Evolutionary conservation across 2,797 vertebrate species (phyloP).

Genomic region (Myripristis jacobus): DNA sequence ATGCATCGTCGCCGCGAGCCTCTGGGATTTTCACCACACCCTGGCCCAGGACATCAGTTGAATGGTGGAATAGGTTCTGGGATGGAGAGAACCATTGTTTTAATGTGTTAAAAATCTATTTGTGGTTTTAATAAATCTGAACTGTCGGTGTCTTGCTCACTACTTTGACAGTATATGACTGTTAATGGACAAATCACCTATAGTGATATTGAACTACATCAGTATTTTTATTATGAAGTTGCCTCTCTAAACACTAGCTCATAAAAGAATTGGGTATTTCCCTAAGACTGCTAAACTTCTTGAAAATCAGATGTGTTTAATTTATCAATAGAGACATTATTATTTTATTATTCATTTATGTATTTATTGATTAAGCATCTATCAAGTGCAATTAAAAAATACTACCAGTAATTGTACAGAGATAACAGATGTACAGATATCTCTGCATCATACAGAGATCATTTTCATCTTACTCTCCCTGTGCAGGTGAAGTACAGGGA

Average conservation of each 20-base stretch:
- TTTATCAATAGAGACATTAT: neutral
- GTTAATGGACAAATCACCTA: neutral
- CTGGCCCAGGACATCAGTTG: conserved; percentile 91
- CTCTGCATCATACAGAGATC: too few species aligned
- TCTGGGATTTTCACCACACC: conserved; percentile 94
- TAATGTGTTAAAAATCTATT: neutral
- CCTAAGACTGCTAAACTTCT: neutral
- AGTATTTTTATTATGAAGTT: neutral
- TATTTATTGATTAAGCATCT: neutral
- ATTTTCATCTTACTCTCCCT: too few species aligned
- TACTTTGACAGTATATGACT: neutral
- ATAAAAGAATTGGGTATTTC: neutral
- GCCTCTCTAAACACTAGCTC: neutral
- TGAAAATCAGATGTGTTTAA: neutral
- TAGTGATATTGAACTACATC: neutral
- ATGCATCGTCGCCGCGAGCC: conserved; percentile 93
- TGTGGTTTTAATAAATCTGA: neutral
- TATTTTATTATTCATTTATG: too few species aligned
- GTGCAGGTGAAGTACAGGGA: too few species aligned
- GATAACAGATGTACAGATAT: too few species aligned
- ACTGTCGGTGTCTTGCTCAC: neutral
- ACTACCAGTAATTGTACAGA: too few species aligned
- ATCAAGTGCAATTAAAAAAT: too few species aligned
- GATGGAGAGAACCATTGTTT: conserved; percentile 16
- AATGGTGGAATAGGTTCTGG: conserved; percentile 97